phyloP scores from a whole-genome alignment of 2,888 invertebrate species.

The Tenthredo notha region DNA sequence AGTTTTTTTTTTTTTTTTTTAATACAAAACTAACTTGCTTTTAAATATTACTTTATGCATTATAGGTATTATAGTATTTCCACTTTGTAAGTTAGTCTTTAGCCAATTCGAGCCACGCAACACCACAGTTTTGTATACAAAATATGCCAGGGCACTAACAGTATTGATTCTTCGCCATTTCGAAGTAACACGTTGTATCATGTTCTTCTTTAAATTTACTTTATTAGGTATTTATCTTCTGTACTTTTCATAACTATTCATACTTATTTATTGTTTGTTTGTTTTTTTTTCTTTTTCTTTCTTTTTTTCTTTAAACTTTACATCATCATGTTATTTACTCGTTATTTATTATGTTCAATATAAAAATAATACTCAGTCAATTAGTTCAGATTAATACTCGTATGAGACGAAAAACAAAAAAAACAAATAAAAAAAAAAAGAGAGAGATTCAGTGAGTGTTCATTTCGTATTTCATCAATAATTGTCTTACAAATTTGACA shows the following conservation, averaged over 20 bases:
- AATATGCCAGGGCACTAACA: slow-evolving; percentile 69
- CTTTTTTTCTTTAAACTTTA: not conserved
- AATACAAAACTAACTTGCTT: slow-evolving; percentile 71
- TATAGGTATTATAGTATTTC: slow-evolving; percentile 35
- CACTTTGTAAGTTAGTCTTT: slow-evolving; percentile 58
- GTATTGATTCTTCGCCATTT: slow-evolving; percentile 49
- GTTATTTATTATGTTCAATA: slow-evolving; percentile 64
- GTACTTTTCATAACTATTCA: slow-evolving; percentile 23
- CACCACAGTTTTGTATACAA: slow-evolving; percentile 65
- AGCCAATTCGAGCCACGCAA: slow-evolving; percentile 58
- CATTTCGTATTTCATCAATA: slow-evolving; percentile 23
- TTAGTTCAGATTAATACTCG: slow-evolving; percentile 74
- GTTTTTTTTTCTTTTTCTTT: not conserved
- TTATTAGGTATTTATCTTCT: slow-evolving; percentile 17
- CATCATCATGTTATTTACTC: slow-evolving; percentile 51
- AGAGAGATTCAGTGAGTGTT: slow-evolving; percentile 56
- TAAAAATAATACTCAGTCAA: slow-evolving; percentile 77
- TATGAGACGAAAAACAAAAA: slow-evolving; percentile 63
- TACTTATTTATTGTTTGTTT: not conserved
- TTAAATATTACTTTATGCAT: slow-evolving; percentile 42
- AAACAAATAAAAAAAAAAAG: slow-evolving; percentile 53
- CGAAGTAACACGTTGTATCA: slow-evolving; percentile 37
- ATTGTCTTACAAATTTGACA: slow-evolving; percentile 19
- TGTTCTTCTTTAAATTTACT: slow-evolving; percentile 22
- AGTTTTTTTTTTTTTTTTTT: slow-evolving; percentile 57